Base-by-base conservation (phyloP, 2,113 vertebrate genomes). In the Petroica traversi region DNA sequence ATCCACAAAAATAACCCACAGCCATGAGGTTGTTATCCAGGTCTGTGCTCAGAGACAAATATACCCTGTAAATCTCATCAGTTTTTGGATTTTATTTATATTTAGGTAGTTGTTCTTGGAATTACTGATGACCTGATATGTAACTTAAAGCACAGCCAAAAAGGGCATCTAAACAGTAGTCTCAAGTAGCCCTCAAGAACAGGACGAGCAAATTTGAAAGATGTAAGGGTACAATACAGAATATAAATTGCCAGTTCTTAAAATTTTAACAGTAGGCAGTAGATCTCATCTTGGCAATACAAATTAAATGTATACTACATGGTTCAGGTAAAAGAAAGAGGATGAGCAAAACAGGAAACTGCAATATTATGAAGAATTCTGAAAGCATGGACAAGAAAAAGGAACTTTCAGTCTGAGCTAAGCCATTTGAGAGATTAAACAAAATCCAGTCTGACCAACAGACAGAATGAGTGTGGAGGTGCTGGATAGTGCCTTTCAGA, bases 301-400 rank as follows among this genome's bases (percentile, higher is more conserved):
- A 55, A 64, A 68, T 63, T 24, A 48, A 2, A 54, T 3, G 14
- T 33, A 36, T 1, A 28, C 36, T 40, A 48, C 16, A 9, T 25
- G 4, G 20, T 51, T 66, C 57, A 89, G 6, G 8, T 52, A 40
- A 94, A 62, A 89, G n/a, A 66, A 38, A 41, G 5, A 38, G 26
- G 45, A 72, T 28, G 11, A 29, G 25, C 6, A 89, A 69, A 81
- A 64, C 5, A 0, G 1, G 8, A 9, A 77, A 86, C 2, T 0
- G 0, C 19, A 77, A 6, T 31, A 46, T 20, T 23, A 45, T 14
- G 17, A 51, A 80, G 73, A 69, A 84, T 57, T 80, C n/a, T 61
- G 16, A 68, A 80, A 68, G 18, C 19, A 58, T 41, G 18, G 28
- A 77, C 28, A 66, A 63, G 38, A 57, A 63, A 67, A 22, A 2